phyloP scores from a whole-genome alignment of 2,113 vertebrate genomes.

The Condylura cristata region DNA sequence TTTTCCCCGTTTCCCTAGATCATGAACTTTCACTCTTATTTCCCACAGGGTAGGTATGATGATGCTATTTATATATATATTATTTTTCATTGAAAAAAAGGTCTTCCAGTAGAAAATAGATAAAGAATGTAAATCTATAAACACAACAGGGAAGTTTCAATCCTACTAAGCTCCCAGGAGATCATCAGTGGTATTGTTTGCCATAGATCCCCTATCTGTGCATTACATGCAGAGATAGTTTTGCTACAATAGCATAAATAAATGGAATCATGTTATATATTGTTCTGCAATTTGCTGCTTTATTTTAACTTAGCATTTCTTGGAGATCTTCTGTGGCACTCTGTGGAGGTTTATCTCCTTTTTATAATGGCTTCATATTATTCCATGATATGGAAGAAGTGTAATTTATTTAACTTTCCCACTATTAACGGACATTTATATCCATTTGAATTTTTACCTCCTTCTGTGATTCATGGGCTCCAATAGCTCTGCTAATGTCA shows the following conservation, averaged over 20 bases:
- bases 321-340: background rate
- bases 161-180: background rate
- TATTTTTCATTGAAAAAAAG: background rate
- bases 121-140: constrained; percentile 18
- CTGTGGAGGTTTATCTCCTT: constrained; percentile 17
- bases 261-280: background rate
- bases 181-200: background rate
- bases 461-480: constrained; percentile 71
- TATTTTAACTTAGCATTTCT: constrained; percentile 54
- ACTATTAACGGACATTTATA: constrained; percentile 73
- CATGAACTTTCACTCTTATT: background rate
- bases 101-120: background rate
- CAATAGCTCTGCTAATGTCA: constrained; percentile 51
- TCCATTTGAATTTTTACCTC: constrained; percentile 67
- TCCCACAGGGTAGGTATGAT: background rate
- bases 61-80: background rate
- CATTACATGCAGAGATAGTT: background rate
- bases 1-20: background rate
- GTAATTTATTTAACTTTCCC: constrained; percentile 73
- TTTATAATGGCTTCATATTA: constrained; percentile 63
- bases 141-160: background rate
- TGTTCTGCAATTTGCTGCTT: constrained; percentile 60
- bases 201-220: background rate
- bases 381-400: constrained; percentile 29
- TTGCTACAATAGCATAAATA: background rate